Evolutionary conservation across 23 tunicate genomes (phyloP).

Genomic region (Trididemnum nubilum): DNA sequence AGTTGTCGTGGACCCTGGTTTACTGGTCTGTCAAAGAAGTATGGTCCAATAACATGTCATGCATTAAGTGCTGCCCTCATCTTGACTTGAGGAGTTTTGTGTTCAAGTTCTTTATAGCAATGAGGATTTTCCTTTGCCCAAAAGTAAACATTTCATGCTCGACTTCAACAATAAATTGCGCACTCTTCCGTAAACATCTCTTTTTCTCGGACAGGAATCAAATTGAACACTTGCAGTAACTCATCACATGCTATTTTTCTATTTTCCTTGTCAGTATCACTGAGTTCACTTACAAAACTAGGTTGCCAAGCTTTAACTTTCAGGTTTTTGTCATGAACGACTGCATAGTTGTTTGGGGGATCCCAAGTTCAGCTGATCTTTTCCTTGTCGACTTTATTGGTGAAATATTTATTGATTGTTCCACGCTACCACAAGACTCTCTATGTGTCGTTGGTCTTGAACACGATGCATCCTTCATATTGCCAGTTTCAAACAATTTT

Average conservation of each 20-base stretch:
- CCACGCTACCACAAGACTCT: conserved; percentile 13
- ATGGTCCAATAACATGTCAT: conserved; percentile 26
- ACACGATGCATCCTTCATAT: conserved; percentile 7
- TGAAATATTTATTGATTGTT: conserved; percentile 7
- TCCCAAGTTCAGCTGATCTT: conserved; percentile 29
- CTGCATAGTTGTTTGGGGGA: conserved; percentile 15
- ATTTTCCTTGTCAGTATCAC: conserved; percentile 20
- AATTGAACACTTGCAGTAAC: conserved; percentile 19
- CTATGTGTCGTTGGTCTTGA: conserved; percentile 15
- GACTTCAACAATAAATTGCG: conserved; percentile 17
- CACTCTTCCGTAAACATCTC: conserved; percentile 16
- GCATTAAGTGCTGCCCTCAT: conserved; percentile 24
- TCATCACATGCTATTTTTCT: conserved; percentile 24
- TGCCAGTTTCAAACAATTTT: conserved; percentile 29
- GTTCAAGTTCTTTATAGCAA: conserved; percentile 17
- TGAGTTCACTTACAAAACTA: conserved; percentile 29
- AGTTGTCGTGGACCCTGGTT: background rate
- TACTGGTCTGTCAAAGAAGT: conserved; percentile 26
- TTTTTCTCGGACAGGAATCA: conserved; percentile 3
- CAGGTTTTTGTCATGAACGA: conserved; percentile 4
- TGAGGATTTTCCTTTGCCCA: conserved; percentile 31
- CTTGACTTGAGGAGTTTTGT: conserved; percentile 12
- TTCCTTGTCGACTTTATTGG: conserved; percentile 21
- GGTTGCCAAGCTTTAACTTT: conserved; percentile 9
- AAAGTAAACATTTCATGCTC: conserved; percentile 27